Conservation (phyloP, 2,113 vertebrate species). For the Toxostoma redivivum region DNA sequence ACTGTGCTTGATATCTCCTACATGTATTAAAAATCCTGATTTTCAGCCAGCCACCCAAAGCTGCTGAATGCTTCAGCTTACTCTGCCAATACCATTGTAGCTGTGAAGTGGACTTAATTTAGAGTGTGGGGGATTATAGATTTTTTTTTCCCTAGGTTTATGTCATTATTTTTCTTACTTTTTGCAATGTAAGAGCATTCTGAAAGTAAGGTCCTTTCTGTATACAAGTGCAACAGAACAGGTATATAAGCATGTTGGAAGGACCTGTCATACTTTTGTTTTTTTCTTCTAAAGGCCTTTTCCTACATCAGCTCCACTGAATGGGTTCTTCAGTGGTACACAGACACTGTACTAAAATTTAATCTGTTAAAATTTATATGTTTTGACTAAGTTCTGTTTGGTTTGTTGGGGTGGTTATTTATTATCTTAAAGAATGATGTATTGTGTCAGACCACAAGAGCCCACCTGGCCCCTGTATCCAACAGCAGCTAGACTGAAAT, state of each 20-base stretch:
- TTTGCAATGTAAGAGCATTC: neutral
- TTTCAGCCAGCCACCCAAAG: neutral
- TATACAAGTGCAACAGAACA: neutral
- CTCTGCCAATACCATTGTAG: neutral
- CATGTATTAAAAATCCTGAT: neutral
- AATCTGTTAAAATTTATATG: neutral
- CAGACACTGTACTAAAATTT: neutral
- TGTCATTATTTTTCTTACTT: neutral
- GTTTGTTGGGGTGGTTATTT: neutral
- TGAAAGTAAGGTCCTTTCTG: neutral
- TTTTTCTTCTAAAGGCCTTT: neutral
- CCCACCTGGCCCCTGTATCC: neutral
- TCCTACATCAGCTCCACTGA: neutral
- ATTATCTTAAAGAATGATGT: neutral
- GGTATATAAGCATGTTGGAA: neutral
- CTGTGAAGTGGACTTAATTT: neutral
- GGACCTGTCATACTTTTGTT: fast-evolving
- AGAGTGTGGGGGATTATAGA: neutral
- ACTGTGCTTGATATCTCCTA: neutral
- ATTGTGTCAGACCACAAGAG: neutral
- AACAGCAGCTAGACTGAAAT: neutral
- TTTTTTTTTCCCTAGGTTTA: neutral
- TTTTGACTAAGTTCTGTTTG: neutral
- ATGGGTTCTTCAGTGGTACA: neutral
- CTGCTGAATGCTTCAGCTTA: neutral